Percentiles rank a stretch among this genome's conserved stretches.
phyloP scores from a whole-genome alignment of 2,797 vertebrate genomes.

The Coracias cyanogaster region DNA sequence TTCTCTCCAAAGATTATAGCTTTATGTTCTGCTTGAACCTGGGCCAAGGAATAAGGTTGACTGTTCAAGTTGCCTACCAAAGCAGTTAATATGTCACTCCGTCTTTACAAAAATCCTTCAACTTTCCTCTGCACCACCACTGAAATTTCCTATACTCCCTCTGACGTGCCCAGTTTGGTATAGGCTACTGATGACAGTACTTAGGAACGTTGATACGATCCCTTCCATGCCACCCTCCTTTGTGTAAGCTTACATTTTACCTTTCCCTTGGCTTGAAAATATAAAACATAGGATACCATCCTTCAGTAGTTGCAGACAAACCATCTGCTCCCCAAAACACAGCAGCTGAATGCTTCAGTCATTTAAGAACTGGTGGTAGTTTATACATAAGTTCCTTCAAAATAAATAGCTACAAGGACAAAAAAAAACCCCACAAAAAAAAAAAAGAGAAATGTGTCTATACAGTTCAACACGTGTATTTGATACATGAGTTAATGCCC shows the following conservation, averaged over 20 bases:
- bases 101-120: not conserved
- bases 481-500: not conserved
- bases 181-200: not conserved
- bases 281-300: not conserved
- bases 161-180: not conserved
- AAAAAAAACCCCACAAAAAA: not conserved
- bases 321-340: not conserved
- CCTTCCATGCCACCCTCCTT: not conserved
- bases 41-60: not conserved
- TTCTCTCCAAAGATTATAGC: not conserved
- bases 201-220: not conserved
- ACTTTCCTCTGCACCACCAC: not conserved
- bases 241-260: not conserved
- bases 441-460: not conserved
- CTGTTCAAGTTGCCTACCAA: not conserved
- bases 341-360: not conserved
- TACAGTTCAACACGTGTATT: not conserved
- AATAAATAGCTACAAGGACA: conserved; percentile 31
- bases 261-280: conserved; percentile 10
- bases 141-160: not conserved
- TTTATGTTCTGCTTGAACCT: not conserved
- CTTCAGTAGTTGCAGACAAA: not conserved
- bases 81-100: not conserved
- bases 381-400: conserved; percentile 11
- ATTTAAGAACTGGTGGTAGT: not conserved